A percentile compares a stretch with the other conserved stretches of the same genome.
These are phyloP conservation scores for Dioctria rufipes DNA, from an alignment of 2,888 invertebrate species.

Conservation along the genomic window DNA sequence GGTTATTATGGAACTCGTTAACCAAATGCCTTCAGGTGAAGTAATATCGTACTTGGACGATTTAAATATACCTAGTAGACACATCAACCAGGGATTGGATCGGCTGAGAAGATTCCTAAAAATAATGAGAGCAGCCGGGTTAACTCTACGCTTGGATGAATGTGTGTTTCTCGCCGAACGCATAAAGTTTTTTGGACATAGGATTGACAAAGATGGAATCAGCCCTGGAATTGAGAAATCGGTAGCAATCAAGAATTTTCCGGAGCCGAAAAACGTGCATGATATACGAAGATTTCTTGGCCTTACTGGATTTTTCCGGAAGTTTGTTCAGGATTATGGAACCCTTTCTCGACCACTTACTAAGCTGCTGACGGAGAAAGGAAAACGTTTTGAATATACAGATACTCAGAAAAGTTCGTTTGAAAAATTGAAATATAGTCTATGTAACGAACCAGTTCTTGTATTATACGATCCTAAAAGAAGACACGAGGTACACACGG, in stretches of 20 bases:
- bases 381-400: no score
- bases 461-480: no score
- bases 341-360: no score
- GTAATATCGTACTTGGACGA: conserved; percentile 56
- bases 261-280: neutral
- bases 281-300: neutral
- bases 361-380: no score
- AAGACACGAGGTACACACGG: no score
- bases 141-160: conserved; percentile 57
- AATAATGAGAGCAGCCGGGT: conserved; percentile 53
- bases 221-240: conserved; percentile 51
- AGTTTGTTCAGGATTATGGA: neutral
- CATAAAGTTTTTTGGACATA: conserved; percentile 58
- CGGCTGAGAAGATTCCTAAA: conserved; percentile 53
- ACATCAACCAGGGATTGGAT: conserved; percentile 26
- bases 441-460: no score
- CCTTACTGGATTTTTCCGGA: neutral
- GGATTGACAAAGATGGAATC: conserved; percentile 56
- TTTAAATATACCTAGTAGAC: conserved; percentile 57
- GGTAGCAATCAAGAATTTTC: neutral
- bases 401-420: no score
- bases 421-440: no score
- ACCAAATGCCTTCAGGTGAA: conserved; percentile 3
- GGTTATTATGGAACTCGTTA: neutral
- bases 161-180: conserved; percentile 57